Evolutionary conservation across 2,888 invertebrate species (phyloP), one percentile per base, ranked within the genome.

Genomic region (Perizoma flavofasciatum): DNA sequence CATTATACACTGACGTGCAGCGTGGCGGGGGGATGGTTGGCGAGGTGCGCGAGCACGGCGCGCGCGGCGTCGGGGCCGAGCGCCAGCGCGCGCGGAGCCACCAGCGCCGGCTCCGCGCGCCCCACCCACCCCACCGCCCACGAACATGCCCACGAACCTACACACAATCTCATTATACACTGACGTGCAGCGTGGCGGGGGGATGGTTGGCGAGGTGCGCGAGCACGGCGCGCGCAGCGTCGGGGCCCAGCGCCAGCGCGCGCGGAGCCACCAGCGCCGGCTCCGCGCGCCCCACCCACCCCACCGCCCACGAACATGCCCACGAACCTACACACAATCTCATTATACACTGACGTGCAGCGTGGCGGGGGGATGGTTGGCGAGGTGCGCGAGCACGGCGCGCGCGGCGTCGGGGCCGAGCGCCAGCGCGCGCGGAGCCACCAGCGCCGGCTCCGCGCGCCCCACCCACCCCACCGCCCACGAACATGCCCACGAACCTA

Each of bases 21-120:
- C 81, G 98, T 96, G 51, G 97, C 96, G 0, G 96, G 96, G 2
- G 98, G 97, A 63, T 98, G 94, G 85, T 98, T 96, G n/a, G 97
- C 97, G 9, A 98, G 92, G 75, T 89, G 89, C 0, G 85, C n/a
- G 32, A 48, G 11, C 10, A 40, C n/a, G 5, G 41, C 41, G 8
- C 87, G 77, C 6, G 89, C 93, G 0, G 92, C 90, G 58, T 92
- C 90, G 33, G 93, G 89, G 62, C 85, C 86, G 43, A 92, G 76
- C 34, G 89, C 88, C n/a, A 92, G 72, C 8, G 90, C 92, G 0
- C 92, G 79, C 7, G 92, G 92, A 4, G 92, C 92, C 32, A 92
- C 92, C 40, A 92, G 70, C 9, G 91, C 92, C 0, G 92, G 92
- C 74, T 92, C 89, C 0, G 89, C 91, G 32, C 92, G 85, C 0